Conservation (phyloP, 2,888 invertebrate species). For the Polyommatus iphigenia region DNA sequence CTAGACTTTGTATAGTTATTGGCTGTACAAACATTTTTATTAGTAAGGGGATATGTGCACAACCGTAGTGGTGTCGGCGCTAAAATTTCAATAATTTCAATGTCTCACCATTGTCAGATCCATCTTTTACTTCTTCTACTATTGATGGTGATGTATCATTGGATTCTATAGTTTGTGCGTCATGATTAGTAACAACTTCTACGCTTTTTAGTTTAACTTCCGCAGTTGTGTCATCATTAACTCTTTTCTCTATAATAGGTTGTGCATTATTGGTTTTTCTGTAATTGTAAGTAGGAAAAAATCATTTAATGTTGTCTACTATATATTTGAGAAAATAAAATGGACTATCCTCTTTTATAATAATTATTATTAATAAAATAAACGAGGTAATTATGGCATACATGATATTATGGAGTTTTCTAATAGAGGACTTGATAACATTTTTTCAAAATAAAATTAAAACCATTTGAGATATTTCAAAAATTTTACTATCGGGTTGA, state of each 20-base stretch:
- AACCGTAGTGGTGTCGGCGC: background rate
- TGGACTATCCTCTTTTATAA: background rate
- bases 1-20: too few relatives aligned
- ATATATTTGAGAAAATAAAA: background rate
- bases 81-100: background rate
- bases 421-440: too few relatives aligned
- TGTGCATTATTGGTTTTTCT: conserved; percentile 44
- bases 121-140: conserved; percentile 46
- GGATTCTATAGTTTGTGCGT: conserved; percentile 39
- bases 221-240: conserved; percentile 79
- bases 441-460: too few relatives aligned
- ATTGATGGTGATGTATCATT: conserved; percentile 44
- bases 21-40: too few relatives aligned
- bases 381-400: too few relatives aligned
- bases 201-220: conserved; percentile 48
- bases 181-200: conserved; percentile 37
- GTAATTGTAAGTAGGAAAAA: background rate
- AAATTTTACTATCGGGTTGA: too few relatives aligned
- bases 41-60: background rate
- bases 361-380: background rate
- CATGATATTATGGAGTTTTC: too few relatives aligned
- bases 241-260: conserved; percentile 74
- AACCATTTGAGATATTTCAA: too few relatives aligned
- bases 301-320: background rate
- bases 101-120: conserved; percentile 54